Conservation (phyloP, 2,113 vertebrate species). For the Lichenostomus cassidix region DNA sequence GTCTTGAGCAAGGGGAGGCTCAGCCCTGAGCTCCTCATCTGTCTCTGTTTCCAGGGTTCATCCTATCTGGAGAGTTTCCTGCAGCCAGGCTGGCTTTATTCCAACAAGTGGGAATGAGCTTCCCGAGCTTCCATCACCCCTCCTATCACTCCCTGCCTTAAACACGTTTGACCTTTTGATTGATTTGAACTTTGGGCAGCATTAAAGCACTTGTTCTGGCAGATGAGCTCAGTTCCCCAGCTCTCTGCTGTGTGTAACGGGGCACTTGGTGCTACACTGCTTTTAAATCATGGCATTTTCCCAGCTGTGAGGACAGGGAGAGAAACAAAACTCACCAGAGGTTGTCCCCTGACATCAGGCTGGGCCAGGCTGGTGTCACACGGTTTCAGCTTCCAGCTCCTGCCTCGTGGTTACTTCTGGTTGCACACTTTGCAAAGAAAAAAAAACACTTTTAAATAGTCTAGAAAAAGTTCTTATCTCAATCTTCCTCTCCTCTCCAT, state of each 20-base stretch:
- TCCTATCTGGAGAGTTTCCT: background rate
- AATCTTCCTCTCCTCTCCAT: background rate
- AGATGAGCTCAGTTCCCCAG: background rate
- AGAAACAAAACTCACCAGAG: background rate
- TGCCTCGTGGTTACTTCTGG: background rate
- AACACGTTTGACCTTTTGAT: constrained; percentile 44
- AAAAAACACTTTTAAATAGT: background rate
- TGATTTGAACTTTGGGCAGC: constrained; percentile 16
- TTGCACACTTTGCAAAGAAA: background rate
- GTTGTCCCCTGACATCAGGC: background rate
- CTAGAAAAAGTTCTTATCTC: background rate
- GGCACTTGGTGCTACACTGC: background rate
- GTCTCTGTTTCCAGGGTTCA: background rate
- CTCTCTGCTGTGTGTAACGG: background rate
- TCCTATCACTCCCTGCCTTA: constrained; percentile 39
- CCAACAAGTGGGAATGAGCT: background rate
- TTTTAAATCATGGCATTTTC: constrained; percentile 10
- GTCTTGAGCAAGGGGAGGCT: background rate
- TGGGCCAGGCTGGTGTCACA: background rate
- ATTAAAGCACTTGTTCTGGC: constrained; percentile 3
- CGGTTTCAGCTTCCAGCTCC: background rate
- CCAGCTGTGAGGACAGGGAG: background rate
- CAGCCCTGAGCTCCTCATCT: background rate
- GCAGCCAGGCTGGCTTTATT: background rate
- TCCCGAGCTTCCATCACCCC: background rate